These are phyloP conservation scores for Oryzias curvinotus DNA, from an alignment of 2,113 vertebrate species.

Conservation along the genomic window DNA sequence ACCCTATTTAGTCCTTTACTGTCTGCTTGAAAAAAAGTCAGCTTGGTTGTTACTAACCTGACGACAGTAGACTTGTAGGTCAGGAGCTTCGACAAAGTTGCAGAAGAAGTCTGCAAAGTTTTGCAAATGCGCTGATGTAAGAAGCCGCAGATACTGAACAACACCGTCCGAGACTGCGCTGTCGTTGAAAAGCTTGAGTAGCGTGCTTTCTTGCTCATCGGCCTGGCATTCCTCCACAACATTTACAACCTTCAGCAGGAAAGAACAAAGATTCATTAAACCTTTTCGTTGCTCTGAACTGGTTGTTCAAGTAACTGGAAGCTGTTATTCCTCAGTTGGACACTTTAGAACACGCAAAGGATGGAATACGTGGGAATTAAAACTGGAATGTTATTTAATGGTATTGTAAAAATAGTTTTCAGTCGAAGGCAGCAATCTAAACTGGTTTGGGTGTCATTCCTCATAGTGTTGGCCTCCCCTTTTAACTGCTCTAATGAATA, in stretches of 20 bases:
- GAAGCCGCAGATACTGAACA: constrained; percentile 82
- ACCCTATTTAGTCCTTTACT: neutral
- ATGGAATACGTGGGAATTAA: too few species aligned
- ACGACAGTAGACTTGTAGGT: constrained; percentile 80
- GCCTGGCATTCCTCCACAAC: constrained; percentile 77
- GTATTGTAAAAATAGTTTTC: too few species aligned
- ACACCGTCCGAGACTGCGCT: constrained; percentile 73
- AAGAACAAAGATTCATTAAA: neutral
- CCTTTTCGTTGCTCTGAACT: too few species aligned
- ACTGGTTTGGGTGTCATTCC: too few species aligned
- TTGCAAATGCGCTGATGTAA: constrained; percentile 83
- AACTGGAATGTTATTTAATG: too few species aligned
- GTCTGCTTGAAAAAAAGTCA: neutral
- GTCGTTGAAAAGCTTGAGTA: constrained; percentile 80
- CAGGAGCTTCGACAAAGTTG: constrained; percentile 82
- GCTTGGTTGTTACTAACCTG: constrained; percentile 68
- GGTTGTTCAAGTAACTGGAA: too few species aligned
- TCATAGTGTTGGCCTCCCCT: too few species aligned
- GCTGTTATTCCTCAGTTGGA: too few species aligned
- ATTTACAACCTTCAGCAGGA: constrained; percentile 71
- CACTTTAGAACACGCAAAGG: too few species aligned
- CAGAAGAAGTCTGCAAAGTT: constrained; percentile 80
- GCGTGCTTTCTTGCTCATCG: constrained; percentile 63
- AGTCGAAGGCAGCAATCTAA: too few species aligned
- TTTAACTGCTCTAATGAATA: too few species aligned